A percentile compares a stretch with the other conserved stretches of the same genome.
phyloP scores from a whole-genome alignment of 1,140 invertebrate species.

The Cotesia chilonis region DNA sequence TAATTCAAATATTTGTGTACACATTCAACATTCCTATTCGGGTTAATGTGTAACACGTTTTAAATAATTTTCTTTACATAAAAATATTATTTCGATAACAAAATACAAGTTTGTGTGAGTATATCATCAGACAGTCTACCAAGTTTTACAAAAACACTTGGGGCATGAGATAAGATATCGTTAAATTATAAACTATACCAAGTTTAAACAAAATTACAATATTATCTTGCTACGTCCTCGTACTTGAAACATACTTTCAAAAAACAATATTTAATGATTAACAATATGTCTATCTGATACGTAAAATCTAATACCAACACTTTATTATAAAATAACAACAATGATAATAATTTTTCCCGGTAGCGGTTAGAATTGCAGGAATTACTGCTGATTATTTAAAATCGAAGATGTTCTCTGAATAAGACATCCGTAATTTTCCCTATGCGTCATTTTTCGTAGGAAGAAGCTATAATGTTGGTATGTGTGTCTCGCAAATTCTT shows the following conservation, averaged over 20 bases:
- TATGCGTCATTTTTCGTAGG: constrained; percentile 33
- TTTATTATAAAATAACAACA: too few species aligned
- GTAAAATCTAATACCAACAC: too few species aligned
- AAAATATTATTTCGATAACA: too few species aligned
- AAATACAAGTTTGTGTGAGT: not conserved
- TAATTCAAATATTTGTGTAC: too few species aligned
- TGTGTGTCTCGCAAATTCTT: constrained; percentile 34
- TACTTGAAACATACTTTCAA: too few species aligned
- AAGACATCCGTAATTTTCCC: constrained; percentile 18
- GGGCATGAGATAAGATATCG: not conserved
- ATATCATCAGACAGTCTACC: not conserved
- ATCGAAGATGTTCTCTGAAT: constrained; percentile 26
- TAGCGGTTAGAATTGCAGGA: not conserved
- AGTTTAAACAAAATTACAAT: not conserved
- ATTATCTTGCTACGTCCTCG: too few species aligned
- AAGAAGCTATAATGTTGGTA: constrained; percentile 21
- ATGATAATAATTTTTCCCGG: not conserved
- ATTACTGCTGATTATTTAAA: constrained; percentile 9
- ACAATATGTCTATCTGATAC: too few species aligned
- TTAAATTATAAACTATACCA: not conserved
- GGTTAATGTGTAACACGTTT: too few species aligned
- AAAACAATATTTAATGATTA: too few species aligned
- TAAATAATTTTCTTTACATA: too few species aligned
- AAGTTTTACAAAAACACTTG: not conserved
- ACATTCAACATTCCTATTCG: too few species aligned